These are phyloP conservation scores for Lagopus leucura DNA, from an alignment of 2,113 vertebrate genomes.

Conservation along the genomic window DNA sequence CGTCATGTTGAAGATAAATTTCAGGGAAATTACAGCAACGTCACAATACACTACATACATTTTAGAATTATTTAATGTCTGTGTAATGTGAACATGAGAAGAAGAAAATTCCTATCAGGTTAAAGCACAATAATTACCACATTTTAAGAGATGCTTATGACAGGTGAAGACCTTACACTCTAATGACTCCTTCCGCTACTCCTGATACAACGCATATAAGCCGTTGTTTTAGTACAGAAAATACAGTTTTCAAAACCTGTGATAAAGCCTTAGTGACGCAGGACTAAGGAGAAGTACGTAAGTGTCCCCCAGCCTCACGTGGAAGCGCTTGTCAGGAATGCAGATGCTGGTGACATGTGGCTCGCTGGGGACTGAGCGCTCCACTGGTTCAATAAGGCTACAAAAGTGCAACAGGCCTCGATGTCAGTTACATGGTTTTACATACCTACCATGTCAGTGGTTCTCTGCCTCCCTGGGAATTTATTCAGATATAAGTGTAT, in stretches of 20 bases:
- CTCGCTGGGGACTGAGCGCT: conserved; percentile 68
- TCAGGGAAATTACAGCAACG: conserved; percentile 26
- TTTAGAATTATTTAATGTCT: conserved; percentile 48
- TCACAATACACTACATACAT: background rate
- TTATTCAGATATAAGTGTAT: conserved; percentile 68
- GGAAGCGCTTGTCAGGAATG: conserved; percentile 64
- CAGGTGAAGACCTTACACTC: background rate
- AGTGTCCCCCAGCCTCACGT: conserved; percentile 67
- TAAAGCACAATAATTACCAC: accelerated
- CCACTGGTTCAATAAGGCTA: conserved; percentile 77
- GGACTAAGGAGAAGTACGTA: background rate
- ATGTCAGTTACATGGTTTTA: conserved; percentile 77
- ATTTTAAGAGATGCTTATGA: background rate
- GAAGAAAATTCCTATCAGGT: background rate
- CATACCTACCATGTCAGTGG: conserved; percentile 73
- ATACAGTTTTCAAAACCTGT: conserved; percentile 56
- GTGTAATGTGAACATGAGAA: background rate
- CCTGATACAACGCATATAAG: background rate
- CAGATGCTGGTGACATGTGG: conserved; percentile 62
- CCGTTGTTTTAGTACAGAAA: conserved; percentile 47
- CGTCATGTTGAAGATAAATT: conserved; percentile 2
- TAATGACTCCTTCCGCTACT: background rate
- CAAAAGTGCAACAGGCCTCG: conserved; percentile 76
- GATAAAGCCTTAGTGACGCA: conserved; percentile 16
- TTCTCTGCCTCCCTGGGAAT: conserved; percentile 73